Base-by-base conservation (phyloP, 2,888 invertebrate species). In the Zaprionus obscuricornis region DNA sequence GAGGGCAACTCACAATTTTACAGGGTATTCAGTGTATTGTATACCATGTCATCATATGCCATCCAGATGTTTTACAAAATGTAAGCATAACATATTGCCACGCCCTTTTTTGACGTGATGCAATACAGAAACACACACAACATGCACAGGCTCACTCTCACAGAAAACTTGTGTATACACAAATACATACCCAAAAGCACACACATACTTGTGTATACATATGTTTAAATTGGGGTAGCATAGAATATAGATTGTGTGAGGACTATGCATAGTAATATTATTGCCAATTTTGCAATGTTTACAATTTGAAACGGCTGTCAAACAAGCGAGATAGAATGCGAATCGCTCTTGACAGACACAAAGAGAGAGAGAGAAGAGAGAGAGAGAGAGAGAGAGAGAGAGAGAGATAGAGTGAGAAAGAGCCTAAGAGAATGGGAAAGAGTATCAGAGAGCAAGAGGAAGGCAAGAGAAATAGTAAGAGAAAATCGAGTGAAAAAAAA, bases 261-360 rank as follows among this genome's bases (percentile, higher is more conserved):
- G 36, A 42, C 31, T 58, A 52, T 62, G 64, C 51, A 52, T 64
- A 56, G 67, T 52, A 65, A 71, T 74, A 63, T 71, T 78, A 67
- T 81, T 74, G 75, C 42, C 75, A 71, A 77, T 79, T 74, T 68
- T 62, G 76, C 69, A 70, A 60, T 84, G 74, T 81, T 82, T 82
- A 76, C 82, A 67, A 66, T 74, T 68, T 69, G 58, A 65, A 75
- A 59, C 54, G 64, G 34, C 73, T 59, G 69, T 59, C 62, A 68
- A 27, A 14, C 8, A 4, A 8, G 36, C 10, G 2, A 22, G 24
- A 24, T 26, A 45, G 29, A 43, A 26, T 13, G 39, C 51, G 37
- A n/a, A n/a, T n/a, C n/a, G n/a, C n/a, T n/a, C n/a, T n/a, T n/a
- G n/a, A n/a, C n/a, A 24, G 34, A 55, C 34, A 6, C 14, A 18